Evolutionary conservation across 2,113 vertebrate species (phyloP), one percentile per base, ranked within the genome.

Genomic region (Mus spicilegus): DNA sequence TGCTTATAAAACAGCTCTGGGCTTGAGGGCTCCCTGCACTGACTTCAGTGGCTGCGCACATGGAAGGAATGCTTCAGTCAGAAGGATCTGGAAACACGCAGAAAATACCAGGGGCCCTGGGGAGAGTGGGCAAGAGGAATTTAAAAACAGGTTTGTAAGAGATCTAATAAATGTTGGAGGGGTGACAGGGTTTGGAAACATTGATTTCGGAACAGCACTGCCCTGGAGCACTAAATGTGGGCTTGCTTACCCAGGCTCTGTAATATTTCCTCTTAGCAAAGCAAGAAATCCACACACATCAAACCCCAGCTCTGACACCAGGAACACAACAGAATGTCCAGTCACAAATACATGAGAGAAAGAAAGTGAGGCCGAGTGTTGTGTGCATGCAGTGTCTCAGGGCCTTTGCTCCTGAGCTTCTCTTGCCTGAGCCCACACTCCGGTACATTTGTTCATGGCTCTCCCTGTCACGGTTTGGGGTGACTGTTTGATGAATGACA

Each of bases 191-290:
- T 82, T 67, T 96, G 61, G 81, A 92, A 95, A 94, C 87, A 36
- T 61, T 97, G 76, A 73, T 93, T 87, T 75, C 65, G 87, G 96
- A 95, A 93, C n/a, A 65, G 30, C 58, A 80, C 61, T 49, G 90
- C 90, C 81, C 88, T 88, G 73, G 86, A 93, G 85, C 88, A 75
- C 88, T 86, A 90, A 96, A 95, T 95, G 92, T 97, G 95, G 85
- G 91, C 97, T 96, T 81, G 95, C 91, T 98, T 97, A 94, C 17
- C 19, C 73, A 87, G 61, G 26, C 36, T 92, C 78, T 72, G 93
- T 89, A 65, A 85, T 73, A 61, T 69, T 95, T 97, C 42, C 88
- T 46, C 54, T 95, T 46, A 84, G 72, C 94, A 84, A 96, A 96
- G 81, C 49, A 46, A 96, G 51, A 80, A 67, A 75, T 75, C 84